phyloP scores from a whole-genome alignment of 1,140 invertebrate species.

The Apis laboriosa region DNA sequence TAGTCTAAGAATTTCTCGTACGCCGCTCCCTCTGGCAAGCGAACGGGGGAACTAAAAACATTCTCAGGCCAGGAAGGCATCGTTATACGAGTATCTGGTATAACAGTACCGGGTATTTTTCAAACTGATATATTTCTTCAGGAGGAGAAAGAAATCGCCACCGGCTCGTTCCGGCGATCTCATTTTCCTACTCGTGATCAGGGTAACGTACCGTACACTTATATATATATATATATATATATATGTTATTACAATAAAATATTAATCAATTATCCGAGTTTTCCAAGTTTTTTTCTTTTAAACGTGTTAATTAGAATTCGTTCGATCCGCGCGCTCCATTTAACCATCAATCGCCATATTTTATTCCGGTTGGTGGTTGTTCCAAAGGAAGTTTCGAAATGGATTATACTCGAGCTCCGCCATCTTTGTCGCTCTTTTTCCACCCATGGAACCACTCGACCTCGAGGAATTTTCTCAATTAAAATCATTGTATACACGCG shows the following conservation, averaged over 20 bases:
- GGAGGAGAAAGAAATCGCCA: neutral
- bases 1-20: too few species aligned
- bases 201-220: too few species aligned
- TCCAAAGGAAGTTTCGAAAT: neutral
- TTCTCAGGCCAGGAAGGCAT: neutral
- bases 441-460: too few species aligned
- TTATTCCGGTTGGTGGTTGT: neutral
- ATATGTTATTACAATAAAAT: constrained; percentile 27
- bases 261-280: constrained; percentile 26
- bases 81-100: constrained; percentile 9
- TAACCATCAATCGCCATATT: neutral
- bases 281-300: neutral
- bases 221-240: too few species aligned
- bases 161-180: neutral
- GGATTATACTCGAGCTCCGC: neutral
- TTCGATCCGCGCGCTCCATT: constrained; percentile 8
- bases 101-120: constrained; percentile 28
- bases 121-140: neutral
- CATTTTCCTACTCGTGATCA: neutral
- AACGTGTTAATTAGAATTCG: constrained; percentile 15
- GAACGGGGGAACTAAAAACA: neutral
- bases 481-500: too few species aligned
- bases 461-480: too few species aligned
- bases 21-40: neutral
- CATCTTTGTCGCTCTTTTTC: too few species aligned